Percentiles rank a stretch among this genome's conserved stretches.
Evolutionary conservation across 1,140 invertebrate genomes (phyloP).

Genomic region (Cryptotermes secundus): DNA sequence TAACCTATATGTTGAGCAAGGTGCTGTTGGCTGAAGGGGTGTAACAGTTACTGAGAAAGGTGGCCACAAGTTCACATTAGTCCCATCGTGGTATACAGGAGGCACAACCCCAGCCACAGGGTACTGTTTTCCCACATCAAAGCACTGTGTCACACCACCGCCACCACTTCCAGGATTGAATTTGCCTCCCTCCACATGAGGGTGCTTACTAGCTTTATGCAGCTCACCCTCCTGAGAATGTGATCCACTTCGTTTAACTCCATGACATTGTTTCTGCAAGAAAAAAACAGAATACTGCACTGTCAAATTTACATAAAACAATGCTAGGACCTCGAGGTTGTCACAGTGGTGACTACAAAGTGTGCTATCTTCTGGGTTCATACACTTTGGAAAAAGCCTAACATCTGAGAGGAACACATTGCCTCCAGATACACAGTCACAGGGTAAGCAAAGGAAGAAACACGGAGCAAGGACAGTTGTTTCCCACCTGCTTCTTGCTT

Average conservation of each 20-base stretch:
- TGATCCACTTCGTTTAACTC: conserved; percentile 57
- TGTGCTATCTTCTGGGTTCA: too few species aligned
- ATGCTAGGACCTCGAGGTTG: not conserved
- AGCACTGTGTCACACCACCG: not conserved
- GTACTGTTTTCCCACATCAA: not conserved
- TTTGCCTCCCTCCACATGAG: conserved; percentile 37
- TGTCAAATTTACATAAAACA: not conserved
- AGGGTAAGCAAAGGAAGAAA: too few species aligned
- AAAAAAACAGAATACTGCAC: conserved; percentile 17
- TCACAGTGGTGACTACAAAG: too few species aligned
- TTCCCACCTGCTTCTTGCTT: too few species aligned
- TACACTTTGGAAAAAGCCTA: too few species aligned
- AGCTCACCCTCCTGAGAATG: conserved; percentile 57
- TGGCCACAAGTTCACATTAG: conserved; percentile 58
- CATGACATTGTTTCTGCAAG: conserved; percentile 44
- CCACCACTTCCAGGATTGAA: conserved; percentile 1
- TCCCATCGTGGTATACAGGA: conserved; percentile 1
- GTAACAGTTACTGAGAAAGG: conserved; percentile 58
- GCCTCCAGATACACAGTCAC: too few species aligned
- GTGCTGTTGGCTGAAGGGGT: conserved; percentile 46
- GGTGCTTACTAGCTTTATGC: conserved; percentile 55
- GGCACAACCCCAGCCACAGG: not conserved
- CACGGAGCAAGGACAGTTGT: too few species aligned
- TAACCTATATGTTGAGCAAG: conserved; percentile 40
- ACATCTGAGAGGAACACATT: too few species aligned